Percentiles rank a stretch among this genome's conserved stretches.
Evolutionary conservation across 2,113 vertebrate species (phyloP).

Genomic region (Hyperopisus bebe): DNA sequence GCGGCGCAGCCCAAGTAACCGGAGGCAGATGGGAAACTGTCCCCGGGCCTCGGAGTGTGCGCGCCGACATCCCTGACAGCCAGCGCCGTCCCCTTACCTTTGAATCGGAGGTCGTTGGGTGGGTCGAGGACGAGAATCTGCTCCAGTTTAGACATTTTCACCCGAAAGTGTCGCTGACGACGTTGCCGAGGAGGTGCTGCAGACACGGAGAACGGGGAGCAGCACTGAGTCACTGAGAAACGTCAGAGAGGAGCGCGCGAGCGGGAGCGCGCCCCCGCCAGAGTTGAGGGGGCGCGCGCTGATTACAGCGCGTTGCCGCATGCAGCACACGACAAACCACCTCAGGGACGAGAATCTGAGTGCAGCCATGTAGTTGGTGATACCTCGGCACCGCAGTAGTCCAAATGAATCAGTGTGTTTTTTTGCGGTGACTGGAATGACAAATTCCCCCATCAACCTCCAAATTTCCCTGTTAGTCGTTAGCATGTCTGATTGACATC

Average conservation of each 20-base stretch:
- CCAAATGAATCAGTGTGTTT: too few species aligned
- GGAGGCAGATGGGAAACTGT: slow-evolving; percentile 39
- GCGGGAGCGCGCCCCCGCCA: slow-evolving; percentile 33
- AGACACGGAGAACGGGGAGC: slow-evolving; percentile 45
- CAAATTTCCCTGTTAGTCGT: too few species aligned
- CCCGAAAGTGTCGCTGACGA: slow-evolving; percentile 54
- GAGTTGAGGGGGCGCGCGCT: too few species aligned
- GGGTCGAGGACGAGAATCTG: slow-evolving; percentile 86
- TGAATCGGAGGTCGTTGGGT: slow-evolving; percentile 84
- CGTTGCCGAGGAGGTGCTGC: slow-evolving; percentile 44
- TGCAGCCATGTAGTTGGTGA: too few species aligned
- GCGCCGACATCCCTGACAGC: background rate
- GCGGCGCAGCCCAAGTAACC: slow-evolving; percentile 42
- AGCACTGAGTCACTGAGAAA: slow-evolving; percentile 48
- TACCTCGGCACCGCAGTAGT: too few species aligned
- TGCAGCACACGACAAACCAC: too few species aligned
- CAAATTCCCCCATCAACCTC: too few species aligned
- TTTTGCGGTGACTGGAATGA: too few species aligned
- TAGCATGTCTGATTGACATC: background rate
- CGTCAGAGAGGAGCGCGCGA: slow-evolving; percentile 43
- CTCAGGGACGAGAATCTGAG: too few species aligned
- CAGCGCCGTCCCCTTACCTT: slow-evolving; percentile 63
- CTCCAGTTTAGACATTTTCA: slow-evolving; percentile 86
- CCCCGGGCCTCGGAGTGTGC: background rate
- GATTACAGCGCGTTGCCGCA: too few species aligned